Evolutionary conservation across 2,797 vertebrate species (phyloP), one percentile per base, ranked within the genome.

Genomic region (Sebastolobus alascanus): DNA sequence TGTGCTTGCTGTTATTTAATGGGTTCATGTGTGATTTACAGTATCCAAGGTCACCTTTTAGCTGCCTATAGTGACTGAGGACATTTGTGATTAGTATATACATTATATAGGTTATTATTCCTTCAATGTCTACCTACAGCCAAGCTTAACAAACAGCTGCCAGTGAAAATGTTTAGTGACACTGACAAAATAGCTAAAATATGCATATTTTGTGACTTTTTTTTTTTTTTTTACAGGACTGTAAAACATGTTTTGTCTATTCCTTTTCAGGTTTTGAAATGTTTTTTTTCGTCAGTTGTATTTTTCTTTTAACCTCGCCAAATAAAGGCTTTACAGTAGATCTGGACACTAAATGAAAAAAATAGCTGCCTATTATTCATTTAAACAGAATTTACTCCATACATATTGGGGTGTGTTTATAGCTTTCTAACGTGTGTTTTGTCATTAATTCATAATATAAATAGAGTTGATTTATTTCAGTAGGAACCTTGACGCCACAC

Each of bases 401-500:
- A 79, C 46, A 38, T 7, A 33, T 0, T 46, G n/a, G 16, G 18
- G 29, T 59, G 33, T n/a, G 43, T 77, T 54, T 77, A 54, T 46
- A 85, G 46, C 59, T 77, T 85, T 82, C 46, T 79, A 38, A 54
- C 27, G 11, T 56, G 59, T 72, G 56, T 78, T 65, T 46, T 59
- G 29, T 66, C 25, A 27, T 77, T 73, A 75, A 84, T 66, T 71
- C 1, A 8, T 46, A 22, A 78, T 46, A 86, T 90, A 91, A 90
- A 88, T 90, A 80, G 68, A 65, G 68, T 50, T 9, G 0, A 60
- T 79, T 76, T 76, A 66, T 80, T 86, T 38, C 68, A 74, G 56
- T 65, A 80, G 64, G 71, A 91, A 79, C 79, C 61, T 77, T 71
- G 69, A 83, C 46, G 58, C 79, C 84, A 77, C 76, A 88, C 68